phyloP scores from a whole-genome alignment of 2,113 vertebrate genomes.

The Phocoena phocoena region DNA sequence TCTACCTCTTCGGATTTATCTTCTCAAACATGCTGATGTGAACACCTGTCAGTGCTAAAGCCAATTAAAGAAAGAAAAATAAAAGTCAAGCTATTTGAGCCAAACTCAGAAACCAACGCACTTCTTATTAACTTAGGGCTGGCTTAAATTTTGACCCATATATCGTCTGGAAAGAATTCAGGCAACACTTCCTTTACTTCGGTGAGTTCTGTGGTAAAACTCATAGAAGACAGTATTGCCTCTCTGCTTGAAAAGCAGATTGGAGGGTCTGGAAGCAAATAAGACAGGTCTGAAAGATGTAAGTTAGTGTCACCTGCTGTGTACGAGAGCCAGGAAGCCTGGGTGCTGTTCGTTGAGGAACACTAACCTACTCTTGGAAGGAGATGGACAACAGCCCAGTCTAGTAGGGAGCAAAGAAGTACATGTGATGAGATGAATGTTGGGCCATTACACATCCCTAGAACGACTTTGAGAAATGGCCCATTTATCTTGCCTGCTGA shows the following conservation, averaged over 20 bases:
- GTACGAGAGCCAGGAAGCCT: neutral
- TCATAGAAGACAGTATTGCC: neutral
- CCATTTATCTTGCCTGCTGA: neutral
- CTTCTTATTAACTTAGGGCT: neutral
- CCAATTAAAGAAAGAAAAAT: neutral
- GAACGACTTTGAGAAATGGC: neutral
- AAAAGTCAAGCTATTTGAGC: neutral
- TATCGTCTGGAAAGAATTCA: neutral
- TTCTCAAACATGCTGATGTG: neutral
- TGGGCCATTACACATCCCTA: neutral
- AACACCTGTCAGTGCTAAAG: neutral
- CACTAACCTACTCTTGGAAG: neutral
- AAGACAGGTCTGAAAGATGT: neutral
- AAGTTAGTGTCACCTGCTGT: rapidly evolving
- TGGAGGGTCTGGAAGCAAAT: neutral
- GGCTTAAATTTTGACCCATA: neutral
- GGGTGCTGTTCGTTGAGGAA: neutral
- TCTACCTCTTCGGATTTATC: neutral
- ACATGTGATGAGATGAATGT: neutral
- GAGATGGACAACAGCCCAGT: neutral
- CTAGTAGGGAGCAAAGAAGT: neutral
- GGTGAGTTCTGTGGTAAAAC: neutral
- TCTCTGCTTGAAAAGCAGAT: neutral
- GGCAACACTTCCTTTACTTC: neutral
- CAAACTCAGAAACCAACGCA: neutral